Evolutionary conservation across 2,888 invertebrate species (phyloP), one percentile per base, ranked within the genome.

Genomic region (Clusia tigrina): DNA sequence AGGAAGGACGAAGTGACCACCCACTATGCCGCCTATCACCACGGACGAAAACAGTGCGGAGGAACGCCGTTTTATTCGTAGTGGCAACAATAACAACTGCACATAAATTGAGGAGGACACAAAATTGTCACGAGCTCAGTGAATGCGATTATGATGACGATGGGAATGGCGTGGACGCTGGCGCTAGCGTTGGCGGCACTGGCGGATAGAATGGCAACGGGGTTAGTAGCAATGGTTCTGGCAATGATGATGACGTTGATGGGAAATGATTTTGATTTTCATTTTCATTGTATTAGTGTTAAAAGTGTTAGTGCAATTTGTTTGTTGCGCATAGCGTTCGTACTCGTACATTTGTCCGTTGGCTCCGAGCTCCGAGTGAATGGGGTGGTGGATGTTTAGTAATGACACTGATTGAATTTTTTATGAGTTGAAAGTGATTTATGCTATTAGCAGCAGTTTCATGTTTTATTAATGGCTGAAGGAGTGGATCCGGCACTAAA

Each of bases 271-370:
- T 77, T 73, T 73, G 75, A 72, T 74, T 77, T 76, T 77, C 74
- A 71, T 73, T 69, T 72, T 75, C 77, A 77, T 77, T 74, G 77
- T 74, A 77, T 77, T 76, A 76, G 74, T 72, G 76, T 75, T 77
- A 74, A 76, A 77, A 75, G 76, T 75, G 77, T 77, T 77, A 77
- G 77, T 70, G 73, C 6, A 32, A 32, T 32, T 6, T 12, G 32
- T 6, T 9, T n/a, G n/a, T n/a, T n/a, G n/a, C n/a, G n/a, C n/a
- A n/a, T n/a, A n/a, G n/a, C n/a, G n/a, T n/a, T n/a, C n/a, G n/a
- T n/a, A n/a, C n/a, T n/a, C n/a, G n/a, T n/a, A n/a, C n/a, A n/a
- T n/a, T n/a, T n/a, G n/a, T n/a, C n/a, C n/a, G n/a, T n/a, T n/a
- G n/a, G n/a, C n/a, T n/a, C n/a, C n/a, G n/a, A n/a, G n/a, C n/a